Conservation (phyloP, 2,888 invertebrate genomes). For the Tenthredo distinguenda region DNA sequence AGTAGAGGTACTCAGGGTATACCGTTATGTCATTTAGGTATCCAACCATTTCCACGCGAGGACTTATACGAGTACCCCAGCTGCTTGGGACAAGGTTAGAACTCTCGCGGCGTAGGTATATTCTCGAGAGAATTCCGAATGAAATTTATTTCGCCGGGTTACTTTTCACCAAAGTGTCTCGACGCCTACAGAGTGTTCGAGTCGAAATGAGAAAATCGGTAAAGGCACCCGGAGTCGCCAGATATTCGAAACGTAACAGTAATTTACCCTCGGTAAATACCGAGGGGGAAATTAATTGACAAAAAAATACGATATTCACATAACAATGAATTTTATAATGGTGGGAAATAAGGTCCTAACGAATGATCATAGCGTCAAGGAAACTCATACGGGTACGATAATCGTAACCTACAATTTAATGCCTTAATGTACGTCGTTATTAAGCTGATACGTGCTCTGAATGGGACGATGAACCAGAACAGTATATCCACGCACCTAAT, state of each 20-base stretch:
- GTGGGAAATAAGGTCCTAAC: neutral
- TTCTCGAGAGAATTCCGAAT: constrained; percentile 39
- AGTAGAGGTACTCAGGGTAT: constrained; percentile 24
- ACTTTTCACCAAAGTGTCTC: constrained; percentile 4
- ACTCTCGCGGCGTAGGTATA: neutral
- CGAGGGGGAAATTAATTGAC: neutral
- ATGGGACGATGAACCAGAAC: neutral
- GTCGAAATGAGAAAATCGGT: neutral
- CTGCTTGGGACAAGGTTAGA: neutral
- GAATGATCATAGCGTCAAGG: neutral
- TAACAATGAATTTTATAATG: neutral
- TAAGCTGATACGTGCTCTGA: constrained; percentile 1
- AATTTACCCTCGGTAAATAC: neutral
- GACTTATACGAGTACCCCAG: constrained; percentile 14
- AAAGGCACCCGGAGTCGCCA: neutral
- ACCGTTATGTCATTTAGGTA: constrained; percentile 43
- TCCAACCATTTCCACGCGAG: neutral
- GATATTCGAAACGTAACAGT: neutral
- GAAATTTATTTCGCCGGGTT: constrained; percentile 42
- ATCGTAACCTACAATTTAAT: neutral
- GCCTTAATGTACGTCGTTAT: neutral
- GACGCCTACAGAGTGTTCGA: neutral
- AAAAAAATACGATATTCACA: neutral
- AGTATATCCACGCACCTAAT: constrained; percentile 6
- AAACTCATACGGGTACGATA: neutral